Conservation (phyloP, 1,140 invertebrate genomes). For the Ceratina japonica region DNA sequence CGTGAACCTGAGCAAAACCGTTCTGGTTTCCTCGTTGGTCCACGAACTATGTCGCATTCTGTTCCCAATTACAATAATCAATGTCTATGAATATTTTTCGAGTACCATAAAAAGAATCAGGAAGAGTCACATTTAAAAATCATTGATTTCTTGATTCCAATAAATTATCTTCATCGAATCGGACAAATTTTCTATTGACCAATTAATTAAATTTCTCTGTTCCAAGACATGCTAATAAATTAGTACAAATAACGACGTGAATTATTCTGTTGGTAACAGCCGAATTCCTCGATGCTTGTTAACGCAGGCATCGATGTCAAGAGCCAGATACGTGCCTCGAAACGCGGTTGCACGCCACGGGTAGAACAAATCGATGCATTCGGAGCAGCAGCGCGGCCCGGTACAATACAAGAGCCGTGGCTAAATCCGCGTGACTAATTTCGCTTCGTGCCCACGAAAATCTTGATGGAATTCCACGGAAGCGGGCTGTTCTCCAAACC, state of each 20-base stretch:
- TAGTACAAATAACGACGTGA: no score
- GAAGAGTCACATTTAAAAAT: no score
- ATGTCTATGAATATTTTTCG: no score
- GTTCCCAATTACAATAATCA: neutral
- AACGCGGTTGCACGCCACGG: neutral
- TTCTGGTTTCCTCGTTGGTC: slow-evolving; percentile 5
- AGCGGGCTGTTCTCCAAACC: neutral
- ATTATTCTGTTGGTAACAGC: no score
- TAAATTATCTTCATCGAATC: no score
- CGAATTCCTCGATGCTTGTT: no score
- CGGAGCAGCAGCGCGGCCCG: neutral
- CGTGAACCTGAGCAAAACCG: slow-evolving; percentile 46
- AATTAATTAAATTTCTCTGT: no score
- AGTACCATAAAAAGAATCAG: no score
- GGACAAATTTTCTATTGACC: no score
- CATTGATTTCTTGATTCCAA: no score
- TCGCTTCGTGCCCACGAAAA: slow-evolving; percentile 48
- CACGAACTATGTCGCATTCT: neutral
- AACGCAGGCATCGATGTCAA: no score
- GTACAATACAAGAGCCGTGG: slow-evolving; percentile 26
- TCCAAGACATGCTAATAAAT: no score
- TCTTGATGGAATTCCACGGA: slow-evolving; percentile 38
- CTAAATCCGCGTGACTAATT: slow-evolving; percentile 58
- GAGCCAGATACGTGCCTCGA: neutral
- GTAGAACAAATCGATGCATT: slow-evolving; percentile 52